Evolutionary conservation across 2,113 vertebrate species (phyloP).

Genomic region (Prinia subflava): DNA sequence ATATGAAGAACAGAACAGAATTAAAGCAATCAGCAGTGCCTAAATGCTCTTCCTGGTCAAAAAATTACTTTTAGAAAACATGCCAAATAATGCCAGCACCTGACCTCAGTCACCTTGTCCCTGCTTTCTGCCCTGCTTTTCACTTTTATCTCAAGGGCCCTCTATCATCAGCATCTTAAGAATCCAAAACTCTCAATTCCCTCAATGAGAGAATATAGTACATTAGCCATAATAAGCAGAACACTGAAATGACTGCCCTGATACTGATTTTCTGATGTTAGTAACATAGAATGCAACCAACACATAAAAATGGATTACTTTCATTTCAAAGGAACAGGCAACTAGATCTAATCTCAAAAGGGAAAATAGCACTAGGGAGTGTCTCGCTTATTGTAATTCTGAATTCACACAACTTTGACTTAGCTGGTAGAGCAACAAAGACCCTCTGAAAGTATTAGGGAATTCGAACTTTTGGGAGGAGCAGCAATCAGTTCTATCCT

Average conservation of each 20-base stretch:
- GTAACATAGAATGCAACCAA: not conserved
- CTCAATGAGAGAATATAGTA: not conserved
- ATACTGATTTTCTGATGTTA: not conserved
- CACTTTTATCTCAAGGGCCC: not conserved
- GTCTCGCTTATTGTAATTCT: not conserved
- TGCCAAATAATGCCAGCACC: not conserved
- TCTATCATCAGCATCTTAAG: not conserved
- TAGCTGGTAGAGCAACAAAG: not conserved
- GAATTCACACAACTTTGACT: not conserved
- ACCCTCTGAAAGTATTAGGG: not conserved
- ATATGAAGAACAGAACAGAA: not conserved
- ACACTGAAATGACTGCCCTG: not conserved
- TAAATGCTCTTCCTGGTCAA: not conserved
- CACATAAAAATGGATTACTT: slow-evolving; percentile 17
- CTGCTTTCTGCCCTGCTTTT: not conserved
- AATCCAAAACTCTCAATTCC: not conserved
- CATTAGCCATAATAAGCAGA: not conserved
- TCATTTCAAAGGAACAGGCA: slow-evolving; percentile 8
- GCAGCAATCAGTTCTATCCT: not conserved
- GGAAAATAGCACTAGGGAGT: slow-evolving; percentile 2
- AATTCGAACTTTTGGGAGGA: slow-evolving; percentile 24
- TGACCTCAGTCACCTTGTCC: not conserved
- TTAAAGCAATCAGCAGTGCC: not conserved
- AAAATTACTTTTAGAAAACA: not conserved
- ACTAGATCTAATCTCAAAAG: slow-evolving; percentile 6